Conservation (phyloP, 1,140 invertebrate species). For the Akabosia matsudoensis region DNA sequence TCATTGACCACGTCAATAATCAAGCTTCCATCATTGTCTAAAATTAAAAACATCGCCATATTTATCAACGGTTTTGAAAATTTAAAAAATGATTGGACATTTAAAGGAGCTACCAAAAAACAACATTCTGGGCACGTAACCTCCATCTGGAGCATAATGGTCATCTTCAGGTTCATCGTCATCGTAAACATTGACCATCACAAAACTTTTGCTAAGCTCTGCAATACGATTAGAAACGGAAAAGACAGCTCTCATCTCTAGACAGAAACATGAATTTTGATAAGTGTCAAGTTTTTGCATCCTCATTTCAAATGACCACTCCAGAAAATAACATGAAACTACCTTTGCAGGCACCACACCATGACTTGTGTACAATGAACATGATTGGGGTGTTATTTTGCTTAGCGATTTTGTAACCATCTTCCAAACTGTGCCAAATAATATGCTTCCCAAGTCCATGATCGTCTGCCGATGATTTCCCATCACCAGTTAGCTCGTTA, state of each 20-base stretch:
- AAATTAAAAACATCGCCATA: slow-evolving; percentile 28
- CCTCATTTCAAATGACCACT: background rate
- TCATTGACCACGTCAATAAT: slow-evolving; percentile 57
- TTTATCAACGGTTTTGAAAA: background rate
- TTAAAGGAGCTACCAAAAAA: slow-evolving; percentile 50
- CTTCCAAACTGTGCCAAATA: slow-evolving; percentile 53
- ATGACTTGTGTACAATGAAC: slow-evolving; percentile 63
- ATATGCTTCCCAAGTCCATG: slow-evolving; percentile 50
- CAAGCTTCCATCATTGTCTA: slow-evolving; percentile 55
- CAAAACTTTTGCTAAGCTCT: slow-evolving; percentile 58
- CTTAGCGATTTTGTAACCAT: slow-evolving; percentile 53
- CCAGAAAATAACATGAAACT: slow-evolving; percentile 28
- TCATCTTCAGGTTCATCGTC: slow-evolving; percentile 57
- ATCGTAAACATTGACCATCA: slow-evolving; percentile 61
- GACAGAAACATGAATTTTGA: background rate
- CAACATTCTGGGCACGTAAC: slow-evolving; percentile 60
- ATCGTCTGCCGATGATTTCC: background rate
- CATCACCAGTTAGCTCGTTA: background rate
- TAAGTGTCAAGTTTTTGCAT: background rate
- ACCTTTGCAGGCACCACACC: slow-evolving; percentile 63
- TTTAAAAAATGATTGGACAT: background rate
- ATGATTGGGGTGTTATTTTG: slow-evolving; percentile 58
- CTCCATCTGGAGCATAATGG: slow-evolving; percentile 58
- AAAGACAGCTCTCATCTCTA: slow-evolving; percentile 59
- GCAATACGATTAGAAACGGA: slow-evolving; percentile 57